Conservation (phyloP, 1,140 invertebrate genomes). For the Magallana angulata region DNA sequence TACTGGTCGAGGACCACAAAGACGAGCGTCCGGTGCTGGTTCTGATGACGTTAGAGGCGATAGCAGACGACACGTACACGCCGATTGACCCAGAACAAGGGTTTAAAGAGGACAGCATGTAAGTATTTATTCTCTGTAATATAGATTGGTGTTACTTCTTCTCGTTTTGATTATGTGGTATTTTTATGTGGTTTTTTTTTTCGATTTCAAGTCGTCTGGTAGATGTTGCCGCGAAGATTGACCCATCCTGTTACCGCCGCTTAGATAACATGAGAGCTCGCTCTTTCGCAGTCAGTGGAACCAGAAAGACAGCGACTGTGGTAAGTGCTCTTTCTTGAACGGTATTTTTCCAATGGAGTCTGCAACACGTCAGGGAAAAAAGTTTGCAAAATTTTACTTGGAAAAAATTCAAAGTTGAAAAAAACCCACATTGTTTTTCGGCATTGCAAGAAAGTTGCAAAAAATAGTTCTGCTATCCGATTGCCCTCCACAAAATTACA, state of each 20-base stretch:
- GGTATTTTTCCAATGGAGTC: too few relatives aligned
- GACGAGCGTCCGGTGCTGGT: constrained; percentile 71
- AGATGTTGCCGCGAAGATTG: constrained; percentile 68
- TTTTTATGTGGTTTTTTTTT: too few relatives aligned
- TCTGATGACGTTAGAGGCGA: constrained; percentile 70
- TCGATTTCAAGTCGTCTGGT: constrained; percentile 48
- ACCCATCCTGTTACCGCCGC: constrained; percentile 75
- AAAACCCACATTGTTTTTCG: too few relatives aligned
- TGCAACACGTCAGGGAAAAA: too few relatives aligned
- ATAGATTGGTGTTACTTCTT: not conserved
- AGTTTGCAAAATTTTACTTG: too few relatives aligned
- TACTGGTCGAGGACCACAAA: constrained; percentile 80
- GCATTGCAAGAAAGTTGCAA: too few relatives aligned
- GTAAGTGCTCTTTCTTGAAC: constrained; percentile 57
- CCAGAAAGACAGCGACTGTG: constrained; percentile 92
- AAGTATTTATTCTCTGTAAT: constrained; percentile 28
- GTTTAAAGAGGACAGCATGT: constrained; percentile 59
- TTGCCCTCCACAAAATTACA: too few relatives aligned
- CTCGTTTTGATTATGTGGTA: not conserved
- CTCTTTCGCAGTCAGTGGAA: constrained; percentile 90
- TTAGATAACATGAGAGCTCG: constrained; percentile 88
- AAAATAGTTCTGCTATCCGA: too few relatives aligned
- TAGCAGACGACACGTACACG: constrained; percentile 59
- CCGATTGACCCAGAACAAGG: constrained; percentile 50
- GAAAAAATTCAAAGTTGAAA: too few relatives aligned